A percentile compares a stretch with the other conserved stretches of the same genome.
phyloP scores from a whole-genome alignment of 2,888 invertebrate genomes.

The Hofmannophila pseudospretella region DNA sequence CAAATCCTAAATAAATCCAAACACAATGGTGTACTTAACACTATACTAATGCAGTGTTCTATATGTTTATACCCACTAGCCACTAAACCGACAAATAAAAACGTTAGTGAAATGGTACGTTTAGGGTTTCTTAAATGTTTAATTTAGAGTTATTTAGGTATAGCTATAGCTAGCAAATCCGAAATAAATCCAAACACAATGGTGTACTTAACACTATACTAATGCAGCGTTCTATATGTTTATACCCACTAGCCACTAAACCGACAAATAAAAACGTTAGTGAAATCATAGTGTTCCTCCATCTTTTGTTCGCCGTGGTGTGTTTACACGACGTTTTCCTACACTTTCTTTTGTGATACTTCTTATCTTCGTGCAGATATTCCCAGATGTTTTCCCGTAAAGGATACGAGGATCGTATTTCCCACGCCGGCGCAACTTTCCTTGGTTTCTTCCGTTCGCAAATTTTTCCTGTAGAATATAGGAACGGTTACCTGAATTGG shows the following conservation, averaged over 20 bases:
- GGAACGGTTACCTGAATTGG: conserved; percentile 35
- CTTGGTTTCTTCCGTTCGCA: conserved; percentile 42
- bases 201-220: too few species aligned
- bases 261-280: conserved; percentile 30
- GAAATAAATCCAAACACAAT: too few species aligned
- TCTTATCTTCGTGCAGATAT: conserved; percentile 44
- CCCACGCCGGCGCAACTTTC: conserved; percentile 37
- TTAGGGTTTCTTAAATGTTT: too few species aligned
- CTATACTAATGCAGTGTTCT: too few species aligned
- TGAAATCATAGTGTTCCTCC: conserved; percentile 30
- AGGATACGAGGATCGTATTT: conserved; percentile 52
- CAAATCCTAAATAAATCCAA: too few species aligned
- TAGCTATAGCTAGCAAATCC: too few species aligned
- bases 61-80: conserved; percentile 35
- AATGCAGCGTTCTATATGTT: too few species aligned
- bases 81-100: conserved; percentile 29
- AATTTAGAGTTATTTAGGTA: too few species aligned
- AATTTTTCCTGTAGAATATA: conserved; percentile 47
- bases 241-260: conserved; percentile 34
- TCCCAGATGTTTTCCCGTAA: conserved; percentile 58
- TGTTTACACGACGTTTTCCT: conserved; percentile 38
- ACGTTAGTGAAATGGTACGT: conserved; percentile 29
- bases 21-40: too few species aligned
- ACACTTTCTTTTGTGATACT: conserved; percentile 20
- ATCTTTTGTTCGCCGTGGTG: conserved; percentile 22